These are phyloP conservation scores for Lacanobia wlatinum DNA, from an alignment of 2,888 invertebrate species.

Conservation along the genomic window DNA sequence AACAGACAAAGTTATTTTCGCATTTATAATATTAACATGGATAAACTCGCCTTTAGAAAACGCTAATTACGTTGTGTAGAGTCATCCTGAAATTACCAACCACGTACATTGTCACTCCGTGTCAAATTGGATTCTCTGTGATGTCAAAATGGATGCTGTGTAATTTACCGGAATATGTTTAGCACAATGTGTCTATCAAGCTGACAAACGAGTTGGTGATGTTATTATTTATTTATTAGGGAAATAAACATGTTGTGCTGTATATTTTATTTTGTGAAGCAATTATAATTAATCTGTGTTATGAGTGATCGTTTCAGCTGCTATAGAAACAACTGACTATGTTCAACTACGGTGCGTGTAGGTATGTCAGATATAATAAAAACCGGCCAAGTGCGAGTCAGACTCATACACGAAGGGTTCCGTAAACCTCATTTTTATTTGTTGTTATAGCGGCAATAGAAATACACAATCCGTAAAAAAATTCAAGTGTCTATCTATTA, in stretches of 20 bases:
- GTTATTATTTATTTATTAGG: constrained; percentile 32
- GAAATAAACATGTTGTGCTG: neutral
- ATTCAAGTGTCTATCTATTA: no score
- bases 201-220: constrained; percentile 21
- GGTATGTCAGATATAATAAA: no score
- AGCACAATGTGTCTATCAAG: constrained; percentile 38
- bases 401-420: no score
- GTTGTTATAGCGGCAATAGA: no score
- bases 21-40: no score
- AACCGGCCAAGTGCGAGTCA: no score
- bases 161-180: constrained; percentile 43
- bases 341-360: neutral
- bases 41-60: constrained; percentile 17
- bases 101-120: constrained; percentile 29
- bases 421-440: no score
- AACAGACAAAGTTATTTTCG: no score
- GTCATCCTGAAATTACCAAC: constrained; percentile 41
- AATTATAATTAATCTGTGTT: neutral
- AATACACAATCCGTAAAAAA: no score
- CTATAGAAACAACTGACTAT: neutral
- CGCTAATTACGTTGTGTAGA: constrained; percentile 41
- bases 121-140: constrained; percentile 36
- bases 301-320: neutral
- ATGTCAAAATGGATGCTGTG: constrained; percentile 46
- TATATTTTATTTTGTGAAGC: neutral